These are phyloP conservation scores for Porites rus DNA, from an alignment of 92 coral and sea anemone species.

Conservation along the genomic window DNA sequence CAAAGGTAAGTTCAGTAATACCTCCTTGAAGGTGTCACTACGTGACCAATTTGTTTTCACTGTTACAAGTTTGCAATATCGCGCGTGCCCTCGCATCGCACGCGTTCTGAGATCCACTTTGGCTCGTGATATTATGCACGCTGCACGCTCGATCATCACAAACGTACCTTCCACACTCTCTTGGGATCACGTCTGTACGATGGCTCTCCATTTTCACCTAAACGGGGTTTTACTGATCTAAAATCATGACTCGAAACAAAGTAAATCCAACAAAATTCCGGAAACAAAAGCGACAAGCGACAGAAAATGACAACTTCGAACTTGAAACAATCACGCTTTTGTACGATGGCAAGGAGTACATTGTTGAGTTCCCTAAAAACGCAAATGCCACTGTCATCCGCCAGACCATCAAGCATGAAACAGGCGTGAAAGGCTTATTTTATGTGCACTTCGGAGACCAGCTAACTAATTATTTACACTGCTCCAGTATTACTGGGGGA, in stretches of 20 bases:
- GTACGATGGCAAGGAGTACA: constrained; percentile 58
- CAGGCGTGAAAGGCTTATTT: constrained; percentile 82
- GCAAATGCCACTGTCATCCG: constrained; percentile 74
- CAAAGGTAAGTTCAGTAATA: too few relatives aligned
- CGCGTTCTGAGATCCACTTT: too few relatives aligned
- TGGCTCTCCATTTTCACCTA: too few relatives aligned
- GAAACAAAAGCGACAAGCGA: background rate
- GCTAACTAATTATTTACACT: constrained; percentile 64
- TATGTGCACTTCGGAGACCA: constrained; percentile 75
- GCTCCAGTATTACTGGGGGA: constrained; percentile 75
- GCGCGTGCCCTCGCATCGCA: too few relatives aligned
- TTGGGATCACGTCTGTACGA: too few relatives aligned
- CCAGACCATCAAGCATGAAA: constrained; percentile 61
- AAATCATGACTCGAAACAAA: constrained; percentile 1
- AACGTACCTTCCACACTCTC: too few relatives aligned
- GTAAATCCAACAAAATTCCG: background rate
- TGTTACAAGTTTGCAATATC: too few relatives aligned
- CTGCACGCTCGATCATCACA: too few relatives aligned
- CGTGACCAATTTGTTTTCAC: too few relatives aligned
- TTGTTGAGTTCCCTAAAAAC: constrained; percentile 54
- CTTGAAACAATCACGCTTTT: constrained; percentile 63
- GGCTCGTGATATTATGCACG: too few relatives aligned
- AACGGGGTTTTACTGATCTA: background rate
- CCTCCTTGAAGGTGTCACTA: too few relatives aligned
- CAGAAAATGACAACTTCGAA: constrained; percentile 1